Percentiles rank a stretch among this genome's conserved stretches.
phyloP scores from a whole-genome alignment of 2,113 vertebrate species.

The Lynx canadensis region DNA sequence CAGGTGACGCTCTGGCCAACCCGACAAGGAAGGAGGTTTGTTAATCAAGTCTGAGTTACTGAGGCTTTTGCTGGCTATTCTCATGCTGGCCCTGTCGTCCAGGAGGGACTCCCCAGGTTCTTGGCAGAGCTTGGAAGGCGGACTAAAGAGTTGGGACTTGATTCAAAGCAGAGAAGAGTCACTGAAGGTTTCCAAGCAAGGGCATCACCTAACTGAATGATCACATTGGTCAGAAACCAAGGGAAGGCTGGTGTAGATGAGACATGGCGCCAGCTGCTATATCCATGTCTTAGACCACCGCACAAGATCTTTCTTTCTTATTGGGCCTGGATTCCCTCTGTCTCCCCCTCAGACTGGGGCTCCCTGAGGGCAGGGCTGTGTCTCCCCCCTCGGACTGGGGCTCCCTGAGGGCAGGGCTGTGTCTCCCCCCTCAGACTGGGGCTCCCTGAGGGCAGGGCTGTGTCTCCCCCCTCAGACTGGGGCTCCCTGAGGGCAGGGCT shows the following conservation, averaged over 20 bases:
- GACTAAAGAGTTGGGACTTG: background rate
- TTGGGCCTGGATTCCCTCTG: background rate
- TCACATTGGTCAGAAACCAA: background rate
- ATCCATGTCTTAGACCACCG: background rate
- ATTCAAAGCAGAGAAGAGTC: background rate
- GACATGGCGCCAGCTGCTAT: rapidly evolving
- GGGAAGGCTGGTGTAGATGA: rapidly evolving
- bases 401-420: background rate
- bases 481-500: background rate
- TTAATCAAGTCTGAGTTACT: background rate
- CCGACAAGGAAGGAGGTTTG: background rate
- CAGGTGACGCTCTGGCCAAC: too few relatives aligned
- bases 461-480: background rate
- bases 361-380: background rate
- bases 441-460: background rate
- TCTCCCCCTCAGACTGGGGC: background rate
- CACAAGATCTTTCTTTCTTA: rapidly evolving
- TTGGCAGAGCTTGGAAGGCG: background rate
- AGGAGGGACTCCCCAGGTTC: background rate
- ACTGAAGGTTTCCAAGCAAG: background rate
- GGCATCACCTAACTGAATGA: background rate
- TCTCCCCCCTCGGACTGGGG: background rate
- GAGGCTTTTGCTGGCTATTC: background rate
- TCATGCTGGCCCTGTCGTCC: background rate
- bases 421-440: background rate